Evolutionary conservation across 2,888 invertebrate species (phyloP), one percentile per base, ranked within the genome.

Genomic region (Proisotoma minuta): DNA sequence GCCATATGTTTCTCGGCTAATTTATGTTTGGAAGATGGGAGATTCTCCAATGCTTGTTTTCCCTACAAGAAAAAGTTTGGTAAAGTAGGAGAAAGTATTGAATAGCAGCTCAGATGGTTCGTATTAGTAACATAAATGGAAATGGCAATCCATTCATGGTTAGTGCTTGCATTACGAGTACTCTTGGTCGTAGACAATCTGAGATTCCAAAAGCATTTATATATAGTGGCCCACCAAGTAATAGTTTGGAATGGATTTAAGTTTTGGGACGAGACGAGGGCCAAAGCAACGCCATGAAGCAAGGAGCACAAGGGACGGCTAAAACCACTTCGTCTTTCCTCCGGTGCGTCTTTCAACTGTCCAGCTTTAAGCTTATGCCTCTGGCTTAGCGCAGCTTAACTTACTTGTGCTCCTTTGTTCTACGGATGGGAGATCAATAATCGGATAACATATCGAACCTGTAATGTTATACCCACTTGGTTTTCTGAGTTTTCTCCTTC

Each of bases 331-430:
- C 53, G 18, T 54, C 18, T 43, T n/a, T 20, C 20, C 52, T 52
- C 54, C 40, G 27, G 56, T 60, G 56, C 61, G 57, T 61, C 61
- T 61, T 60, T 57, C 61, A 61, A 39, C 61, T 61, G 61, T 61
- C 61, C 61, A 57, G 54, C 34, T 34, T 15, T 15, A n/a, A 34
- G 43, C 57, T 50, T 61, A 61, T 61, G 57, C 43, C 61, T 61
- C 57, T 57, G 56, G 60, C 60, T 57, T 61, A 50, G 61, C 56
- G 40, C 43, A 56, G 56, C 56, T 40, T 43, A 56, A 43, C 56
- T 56, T 56, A 43, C 56, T 27, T 40, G 2, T 39, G 3, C 18
- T 18, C 3, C 56, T 56, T 56, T 56, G 56, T 56, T 56, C 56
- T 56, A 43, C 40, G 47, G 43, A 56, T 56, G 56, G 56, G 26